Conservation (phyloP, 2,888 invertebrate species). For the Lapara coniferarum region DNA sequence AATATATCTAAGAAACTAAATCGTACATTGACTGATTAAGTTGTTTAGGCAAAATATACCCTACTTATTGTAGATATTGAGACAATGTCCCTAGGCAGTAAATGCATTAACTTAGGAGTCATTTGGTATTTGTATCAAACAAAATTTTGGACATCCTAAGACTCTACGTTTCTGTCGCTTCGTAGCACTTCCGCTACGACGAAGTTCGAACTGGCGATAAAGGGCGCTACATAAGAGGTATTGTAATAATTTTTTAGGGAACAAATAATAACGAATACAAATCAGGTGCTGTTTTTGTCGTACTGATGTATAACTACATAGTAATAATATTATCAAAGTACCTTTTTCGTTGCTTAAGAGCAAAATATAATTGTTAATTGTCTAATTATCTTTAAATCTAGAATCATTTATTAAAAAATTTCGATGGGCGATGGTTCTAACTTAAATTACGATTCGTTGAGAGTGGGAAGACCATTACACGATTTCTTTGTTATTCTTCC, state of each 20-base stretch:
- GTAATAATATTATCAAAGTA: background rate
- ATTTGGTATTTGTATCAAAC: too few species aligned
- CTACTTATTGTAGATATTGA: too few species aligned
- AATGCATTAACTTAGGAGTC: too few species aligned
- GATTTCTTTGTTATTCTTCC: slow-evolving; percentile 10
- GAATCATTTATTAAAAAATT: background rate
- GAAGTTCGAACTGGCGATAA: background rate
- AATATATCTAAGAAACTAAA: too few species aligned
- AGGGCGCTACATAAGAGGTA: background rate
- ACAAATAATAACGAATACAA: background rate
- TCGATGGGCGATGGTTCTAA: background rate
- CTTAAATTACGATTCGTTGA: background rate
- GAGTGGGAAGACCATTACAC: background rate
- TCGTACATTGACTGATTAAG: too few species aligned
- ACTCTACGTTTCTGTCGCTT: background rate
- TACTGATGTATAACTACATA: background rate
- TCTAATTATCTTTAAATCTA: too few species aligned
- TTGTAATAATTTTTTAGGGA: background rate
- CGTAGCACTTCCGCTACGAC: background rate
- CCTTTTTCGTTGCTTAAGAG: too few species aligned
- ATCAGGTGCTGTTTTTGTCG: background rate
- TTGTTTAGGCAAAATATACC: too few species aligned
- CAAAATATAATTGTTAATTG: too few species aligned
- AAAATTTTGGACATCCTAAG: background rate
- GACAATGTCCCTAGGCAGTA: too few species aligned